phyloP scores from a whole-genome alignment of 1,140 invertebrate species.

The Battus philenor region DNA sequence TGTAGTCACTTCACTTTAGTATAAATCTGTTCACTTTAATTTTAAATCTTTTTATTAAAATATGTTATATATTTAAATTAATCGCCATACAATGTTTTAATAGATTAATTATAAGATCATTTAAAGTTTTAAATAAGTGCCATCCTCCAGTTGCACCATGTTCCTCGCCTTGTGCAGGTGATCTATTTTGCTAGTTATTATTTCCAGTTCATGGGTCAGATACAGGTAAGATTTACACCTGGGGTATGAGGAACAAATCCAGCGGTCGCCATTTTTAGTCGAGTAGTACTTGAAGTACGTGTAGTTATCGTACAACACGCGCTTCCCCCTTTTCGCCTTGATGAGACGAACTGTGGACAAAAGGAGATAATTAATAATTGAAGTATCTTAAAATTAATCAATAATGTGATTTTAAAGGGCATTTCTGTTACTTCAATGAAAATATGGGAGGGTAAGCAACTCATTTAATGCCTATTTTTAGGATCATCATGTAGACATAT shows the following conservation, averaged over 20 bases:
- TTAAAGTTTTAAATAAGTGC: conserved; percentile 13
- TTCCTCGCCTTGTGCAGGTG: conserved; percentile 2
- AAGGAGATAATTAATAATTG: background rate
- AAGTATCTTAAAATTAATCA: too few relatives aligned
- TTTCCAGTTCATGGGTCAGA: background rate
- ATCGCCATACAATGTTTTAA: too few relatives aligned
- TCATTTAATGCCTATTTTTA: too few relatives aligned
- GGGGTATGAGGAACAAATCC: conserved; percentile 23
- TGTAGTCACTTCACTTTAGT: too few relatives aligned
- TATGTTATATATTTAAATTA: too few relatives aligned
- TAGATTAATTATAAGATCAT: too few relatives aligned
- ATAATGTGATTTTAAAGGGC: too few relatives aligned
- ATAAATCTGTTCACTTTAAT: too few relatives aligned
- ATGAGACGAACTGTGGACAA: conserved; percentile 12
- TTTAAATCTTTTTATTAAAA: too few relatives aligned
- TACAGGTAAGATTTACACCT: conserved; percentile 22
- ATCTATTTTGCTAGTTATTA: background rate
- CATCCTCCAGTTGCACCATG: conserved; percentile 2
- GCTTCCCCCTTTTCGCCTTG: conserved; percentile 4
- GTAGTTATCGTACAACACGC: conserved; percentile 13
- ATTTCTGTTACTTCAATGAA: too few relatives aligned
- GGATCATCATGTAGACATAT: too few relatives aligned
- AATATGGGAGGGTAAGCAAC: too few relatives aligned
- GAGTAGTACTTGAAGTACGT: conserved; percentile 22
- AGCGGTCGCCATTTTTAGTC: conserved; percentile 17